Conservation (phyloP, 2,113 vertebrate genomes). For the Neopipo cinnamomea region DNA sequence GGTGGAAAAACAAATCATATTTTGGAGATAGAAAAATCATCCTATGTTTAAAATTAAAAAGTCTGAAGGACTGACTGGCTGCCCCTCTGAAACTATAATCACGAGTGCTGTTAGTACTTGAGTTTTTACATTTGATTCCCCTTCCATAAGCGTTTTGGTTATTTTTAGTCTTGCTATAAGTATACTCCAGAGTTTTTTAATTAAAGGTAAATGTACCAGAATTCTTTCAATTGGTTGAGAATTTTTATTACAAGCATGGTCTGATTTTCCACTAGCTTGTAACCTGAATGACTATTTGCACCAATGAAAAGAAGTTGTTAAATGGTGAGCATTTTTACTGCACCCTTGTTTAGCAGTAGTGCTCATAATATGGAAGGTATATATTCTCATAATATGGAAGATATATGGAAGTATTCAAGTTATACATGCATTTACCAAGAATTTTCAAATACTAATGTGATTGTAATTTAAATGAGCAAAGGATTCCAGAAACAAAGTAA, state of each 20-base stretch:
- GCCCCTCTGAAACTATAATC: not conserved
- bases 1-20: constrained; percentile 10
- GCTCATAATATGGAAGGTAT: not conserved
- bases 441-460: not conserved
- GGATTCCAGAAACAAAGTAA: not conserved
- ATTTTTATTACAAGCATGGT: not conserved
- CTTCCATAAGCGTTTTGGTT: not conserved
- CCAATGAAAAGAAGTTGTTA: not conserved
- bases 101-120: not conserved
- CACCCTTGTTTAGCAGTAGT: not conserved
- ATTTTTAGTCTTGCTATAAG: not conserved
- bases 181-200: not conserved
- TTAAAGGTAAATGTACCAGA: not conserved
- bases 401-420: not conserved
- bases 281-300: not conserved
- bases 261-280: not conserved
- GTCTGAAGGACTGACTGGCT: not conserved
- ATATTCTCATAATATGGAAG: not conserved
- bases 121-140: not conserved
- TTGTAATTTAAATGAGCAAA: not conserved
- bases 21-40: constrained; percentile 30
- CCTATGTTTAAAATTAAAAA: not conserved
- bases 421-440: not conserved
- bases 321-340: not conserved
- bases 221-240: not conserved